Evolutionary conservation across 37 sponge, comb jelly and placozoan species (phyloP).

Genomic region (Tethya wilhelma): DNA sequence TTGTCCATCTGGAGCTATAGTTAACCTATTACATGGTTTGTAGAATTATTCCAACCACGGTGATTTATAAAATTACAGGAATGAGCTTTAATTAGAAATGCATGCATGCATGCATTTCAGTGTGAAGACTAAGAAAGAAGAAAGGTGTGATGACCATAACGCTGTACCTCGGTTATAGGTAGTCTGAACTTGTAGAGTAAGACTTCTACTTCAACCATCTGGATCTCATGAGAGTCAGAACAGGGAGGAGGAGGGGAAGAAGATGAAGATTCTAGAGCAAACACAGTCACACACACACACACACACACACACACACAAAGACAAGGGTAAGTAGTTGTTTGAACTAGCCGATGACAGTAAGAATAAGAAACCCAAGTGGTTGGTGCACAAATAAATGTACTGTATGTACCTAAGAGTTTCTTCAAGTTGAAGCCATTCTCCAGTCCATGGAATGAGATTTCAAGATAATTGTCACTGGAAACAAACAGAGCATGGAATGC

Average conservation of each 20-base stretch:
- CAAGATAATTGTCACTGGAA: slow-evolving; percentile 47
- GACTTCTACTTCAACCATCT: slow-evolving; percentile 45
- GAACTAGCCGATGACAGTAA: too few relatives aligned
- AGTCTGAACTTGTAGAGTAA: slow-evolving; percentile 49
- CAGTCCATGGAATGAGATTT: slow-evolving; percentile 34
- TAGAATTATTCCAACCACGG: too few relatives aligned
- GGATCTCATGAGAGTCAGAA: background rate
- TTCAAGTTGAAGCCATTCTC: slow-evolving; percentile 32
- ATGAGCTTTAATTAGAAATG: too few relatives aligned
- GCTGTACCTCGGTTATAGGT: slow-evolving; percentile 10
- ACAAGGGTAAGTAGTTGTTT: background rate
- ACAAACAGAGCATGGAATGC: too few relatives aligned
- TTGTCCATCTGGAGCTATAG: too few relatives aligned
- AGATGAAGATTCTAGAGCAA: background rate
- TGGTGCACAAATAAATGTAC: background rate
- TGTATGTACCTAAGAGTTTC: slow-evolving; percentile 28
- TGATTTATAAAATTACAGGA: too few relatives aligned
- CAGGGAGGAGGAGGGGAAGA: background rate
- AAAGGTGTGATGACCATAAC: slow-evolving; percentile 1
- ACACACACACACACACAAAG: background rate
- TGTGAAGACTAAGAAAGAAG: too few relatives aligned
- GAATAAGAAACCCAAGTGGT: too few relatives aligned
- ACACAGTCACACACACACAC: background rate
- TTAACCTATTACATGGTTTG: too few relatives aligned
- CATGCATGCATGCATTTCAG: too few relatives aligned